Base-by-base conservation (phyloP, 2,888 invertebrate genomes). In the Halocaridina rubra region DNA sequence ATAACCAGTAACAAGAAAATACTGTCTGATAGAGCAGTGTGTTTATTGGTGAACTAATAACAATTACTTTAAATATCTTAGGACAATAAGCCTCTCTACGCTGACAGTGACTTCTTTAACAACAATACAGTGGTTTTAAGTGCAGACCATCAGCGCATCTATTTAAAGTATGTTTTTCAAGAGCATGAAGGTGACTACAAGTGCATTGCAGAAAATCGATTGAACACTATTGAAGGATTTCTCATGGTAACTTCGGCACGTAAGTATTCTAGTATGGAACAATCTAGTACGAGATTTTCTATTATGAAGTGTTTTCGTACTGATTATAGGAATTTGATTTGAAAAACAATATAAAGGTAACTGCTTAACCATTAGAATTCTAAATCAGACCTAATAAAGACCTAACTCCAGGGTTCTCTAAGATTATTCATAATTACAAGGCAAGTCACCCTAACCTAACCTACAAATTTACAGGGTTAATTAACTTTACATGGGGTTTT, bases 201-300 rank as follows among this genome's bases (percentile, higher is more conserved):
- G 3, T 84, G 82, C 30, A 2, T 0, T 5, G 82, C 82, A 10
- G 5, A 72, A 33, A 84, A 84, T 77, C 32, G 82, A 27, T 8
- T 78, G 0, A 53, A 46, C 8, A 0, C 1, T 10, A 27, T 72
- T n/a, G 3, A 13, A 0, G 82, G 82, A 27, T 61, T 8, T 16
- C 32, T 84, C 22, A 46, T 4, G 0, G n/a, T 84, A 2, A 57
- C 27, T 32, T 8, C 53, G 7, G 61, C 46, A 7, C 22, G 82
- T 84, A 13, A 84, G 81, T 69, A n/a, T 46, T 33, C n/a, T 10
- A 46, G 2, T 46, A 1, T 13, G 46, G 1, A 46, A n/a, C n/a
- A n/a, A n/a, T n/a, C n/a, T n/a, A n/a, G n/a, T n/a, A n/a, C n/a
- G n/a, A n/a, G n/a, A n/a, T n/a, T n/a, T n/a, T n/a, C n/a, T n/a